Conservation (phyloP, 37 sponge, comb jelly and placozoan species). For the Tethya wilhelma region DNA sequence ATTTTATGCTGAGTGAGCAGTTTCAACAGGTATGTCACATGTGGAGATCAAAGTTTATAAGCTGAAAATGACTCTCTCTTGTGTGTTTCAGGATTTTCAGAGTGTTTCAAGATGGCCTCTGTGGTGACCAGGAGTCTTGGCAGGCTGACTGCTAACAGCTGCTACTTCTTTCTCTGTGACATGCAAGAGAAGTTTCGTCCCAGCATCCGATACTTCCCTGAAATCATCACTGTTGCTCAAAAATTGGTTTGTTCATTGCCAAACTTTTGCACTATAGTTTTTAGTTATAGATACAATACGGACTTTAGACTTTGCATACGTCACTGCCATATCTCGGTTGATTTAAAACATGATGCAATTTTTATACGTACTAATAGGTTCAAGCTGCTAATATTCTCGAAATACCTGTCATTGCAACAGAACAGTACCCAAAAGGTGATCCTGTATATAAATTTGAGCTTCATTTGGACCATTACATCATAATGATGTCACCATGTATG, state of each 20-base stretch:
- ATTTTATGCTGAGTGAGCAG: too few species aligned
- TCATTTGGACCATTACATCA: too few species aligned
- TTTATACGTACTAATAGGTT: too few species aligned
- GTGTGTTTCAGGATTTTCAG: too few species aligned
- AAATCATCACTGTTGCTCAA: conserved; percentile 87
- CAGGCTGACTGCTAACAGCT: conserved; percentile 61
- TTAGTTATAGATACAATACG: too few species aligned
- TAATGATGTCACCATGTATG: too few species aligned
- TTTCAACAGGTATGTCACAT: too few species aligned
- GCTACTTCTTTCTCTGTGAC: conserved; percentile 97
- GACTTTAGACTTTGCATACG: too few species aligned
- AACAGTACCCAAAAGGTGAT: conserved; percentile 97
- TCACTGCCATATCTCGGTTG: too few species aligned
- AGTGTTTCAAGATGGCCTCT: conserved; percentile 38
- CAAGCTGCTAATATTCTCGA: conserved; percentile 88
- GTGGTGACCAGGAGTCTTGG: conserved; percentile 67
- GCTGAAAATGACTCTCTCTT: too few species aligned
- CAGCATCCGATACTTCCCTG: conserved; percentile 91
- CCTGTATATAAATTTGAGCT: background rate
- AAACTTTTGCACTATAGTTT: background rate
- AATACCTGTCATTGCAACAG: conserved; percentile 96
- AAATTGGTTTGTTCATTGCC: conserved; percentile 62
- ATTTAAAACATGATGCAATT: too few species aligned
- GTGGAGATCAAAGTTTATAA: too few species aligned
- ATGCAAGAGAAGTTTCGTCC: conserved; percentile 99